Conservation (phyloP, 2,113 vertebrate genomes). For the Ptilorrhoa leucosticta region DNA sequence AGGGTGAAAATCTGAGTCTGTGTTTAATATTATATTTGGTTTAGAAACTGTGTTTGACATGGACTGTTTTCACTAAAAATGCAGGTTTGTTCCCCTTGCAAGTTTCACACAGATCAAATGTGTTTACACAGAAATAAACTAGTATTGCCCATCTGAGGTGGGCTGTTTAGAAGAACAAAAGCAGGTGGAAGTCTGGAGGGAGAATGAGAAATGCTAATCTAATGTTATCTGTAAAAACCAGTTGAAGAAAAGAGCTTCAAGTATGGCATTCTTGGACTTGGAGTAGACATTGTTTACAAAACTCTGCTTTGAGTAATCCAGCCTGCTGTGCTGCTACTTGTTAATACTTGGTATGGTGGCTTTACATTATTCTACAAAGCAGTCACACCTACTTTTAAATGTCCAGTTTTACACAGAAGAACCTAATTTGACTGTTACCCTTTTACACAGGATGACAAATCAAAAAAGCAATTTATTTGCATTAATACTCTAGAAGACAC, state of each 20-base stretch:
- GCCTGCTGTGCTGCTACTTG: not conserved
- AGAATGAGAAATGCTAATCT: not conserved
- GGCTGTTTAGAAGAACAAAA: not conserved
- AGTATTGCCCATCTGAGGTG: not conserved
- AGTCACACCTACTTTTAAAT: not conserved
- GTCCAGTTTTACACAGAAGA: not conserved
- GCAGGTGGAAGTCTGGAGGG: not conserved
- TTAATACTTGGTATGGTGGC: not conserved
- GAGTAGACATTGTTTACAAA: not conserved
- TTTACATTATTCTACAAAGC: not conserved
- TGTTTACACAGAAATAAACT: not conserved
- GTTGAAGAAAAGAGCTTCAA: not conserved
- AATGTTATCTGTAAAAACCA: not conserved
- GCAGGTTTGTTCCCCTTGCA: not conserved
- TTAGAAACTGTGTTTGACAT: not conserved
- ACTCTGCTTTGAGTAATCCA: not conserved
- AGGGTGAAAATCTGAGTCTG: not conserved
- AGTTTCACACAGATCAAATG: not conserved
- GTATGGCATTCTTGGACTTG: not conserved
- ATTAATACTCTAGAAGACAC: conserved; percentile 93
- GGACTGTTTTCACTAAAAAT: not conserved
- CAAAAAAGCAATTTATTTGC: conserved; percentile 86
- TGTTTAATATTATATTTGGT: not conserved
- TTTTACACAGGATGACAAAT: conserved; percentile 75
- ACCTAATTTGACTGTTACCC: not conserved